Percentiles rank a stretch among this genome's conserved stretches.
Conservation (phyloP, 2,888 invertebrate genomes). For the Synanthedon vespiformis region DNA sequence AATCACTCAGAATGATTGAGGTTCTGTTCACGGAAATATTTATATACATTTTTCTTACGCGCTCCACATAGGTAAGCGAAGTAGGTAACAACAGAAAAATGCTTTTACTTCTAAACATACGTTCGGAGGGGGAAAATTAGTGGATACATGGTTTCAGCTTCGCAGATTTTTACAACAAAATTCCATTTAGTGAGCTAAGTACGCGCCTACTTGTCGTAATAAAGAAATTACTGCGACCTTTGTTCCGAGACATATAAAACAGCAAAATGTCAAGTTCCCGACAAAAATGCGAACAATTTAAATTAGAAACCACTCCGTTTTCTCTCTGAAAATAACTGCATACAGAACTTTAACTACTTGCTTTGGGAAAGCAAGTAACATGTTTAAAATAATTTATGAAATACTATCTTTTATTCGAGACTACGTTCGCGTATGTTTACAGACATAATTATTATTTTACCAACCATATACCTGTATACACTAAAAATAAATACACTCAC, state of each 20-base stretch:
- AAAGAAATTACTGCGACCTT: slow-evolving; percentile 30
- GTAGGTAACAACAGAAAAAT: slow-evolving; percentile 15
- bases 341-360: no score
- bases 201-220: slow-evolving; percentile 19
- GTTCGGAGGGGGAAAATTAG: slow-evolving; percentile 6
- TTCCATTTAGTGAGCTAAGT: slow-evolving; percentile 34
- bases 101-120: slow-evolving; percentile 17
- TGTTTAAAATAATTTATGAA: no score
- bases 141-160: slow-evolving; percentile 14
- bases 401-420: no score
- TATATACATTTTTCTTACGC: slow-evolving; percentile 11
- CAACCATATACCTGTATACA: no score
- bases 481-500: no score
- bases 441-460: no score
- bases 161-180: slow-evolving; percentile 31
- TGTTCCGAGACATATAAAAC: slow-evolving; percentile 12
- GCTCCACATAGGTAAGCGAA: slow-evolving; percentile 4
- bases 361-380: no score
- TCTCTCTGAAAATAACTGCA: no score
- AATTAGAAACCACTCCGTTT: no score
- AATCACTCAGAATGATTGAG: slow-evolving; percentile 8
- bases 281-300: no score
- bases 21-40: slow-evolving; percentile 10
- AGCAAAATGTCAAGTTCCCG: no score
- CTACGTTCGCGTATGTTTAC: no score